Conservation (phyloP, 2,113 vertebrate species). For the Nothocercus julius region DNA sequence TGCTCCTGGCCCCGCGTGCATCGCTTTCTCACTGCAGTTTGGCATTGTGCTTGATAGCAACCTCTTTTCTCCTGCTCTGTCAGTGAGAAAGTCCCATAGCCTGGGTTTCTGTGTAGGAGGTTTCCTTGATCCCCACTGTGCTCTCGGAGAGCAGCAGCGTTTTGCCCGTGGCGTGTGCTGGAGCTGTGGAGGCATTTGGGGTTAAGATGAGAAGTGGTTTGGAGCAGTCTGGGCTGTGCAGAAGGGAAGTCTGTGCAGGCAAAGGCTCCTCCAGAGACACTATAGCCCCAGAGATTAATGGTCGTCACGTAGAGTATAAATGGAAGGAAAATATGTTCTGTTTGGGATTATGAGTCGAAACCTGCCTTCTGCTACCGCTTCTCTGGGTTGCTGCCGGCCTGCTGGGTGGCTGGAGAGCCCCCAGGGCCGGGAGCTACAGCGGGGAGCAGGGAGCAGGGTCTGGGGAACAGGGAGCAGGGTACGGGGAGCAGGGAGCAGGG, state of each 20-base stretch:
- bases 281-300: not conserved
- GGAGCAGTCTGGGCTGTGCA: accelerated
- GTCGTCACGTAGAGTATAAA: not conserved
- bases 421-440: not conserved
- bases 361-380: not conserved
- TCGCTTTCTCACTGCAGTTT: not conserved
- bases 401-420: too few relatives aligned
- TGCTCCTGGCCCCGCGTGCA: not conserved
- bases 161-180: not conserved
- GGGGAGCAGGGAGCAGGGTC: too few relatives aligned
- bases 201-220: not conserved
- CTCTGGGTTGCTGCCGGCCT: not conserved
- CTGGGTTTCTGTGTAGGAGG: not conserved
- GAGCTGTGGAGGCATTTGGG: not conserved
- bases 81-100: not conserved
- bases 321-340: not conserved
- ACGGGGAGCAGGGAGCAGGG: not conserved
- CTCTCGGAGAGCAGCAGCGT: not conserved
- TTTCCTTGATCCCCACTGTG: not conserved
- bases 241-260: accelerated
- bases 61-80: not conserved
- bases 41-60: not conserved
- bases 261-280: not conserved
- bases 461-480: not conserved
- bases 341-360: not conserved